A percentile compares a stretch with the other conserved stretches of the same genome.
phyloP scores from a whole-genome alignment of 2,888 invertebrate species.

The Ethmia dodecea region DNA sequence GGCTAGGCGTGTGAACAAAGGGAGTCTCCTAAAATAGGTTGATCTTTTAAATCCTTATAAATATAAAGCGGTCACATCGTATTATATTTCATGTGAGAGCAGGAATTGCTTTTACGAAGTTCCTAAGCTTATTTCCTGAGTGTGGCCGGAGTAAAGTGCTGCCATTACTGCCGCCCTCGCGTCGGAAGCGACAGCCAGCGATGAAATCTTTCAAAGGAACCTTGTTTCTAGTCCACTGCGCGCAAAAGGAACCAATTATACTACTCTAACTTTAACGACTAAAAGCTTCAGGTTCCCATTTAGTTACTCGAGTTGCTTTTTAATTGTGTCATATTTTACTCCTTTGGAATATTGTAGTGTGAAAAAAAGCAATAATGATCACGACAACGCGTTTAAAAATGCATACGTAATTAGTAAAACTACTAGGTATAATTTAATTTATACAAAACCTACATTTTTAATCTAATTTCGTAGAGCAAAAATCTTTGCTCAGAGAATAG shows the following conservation, averaged over 20 bases:
- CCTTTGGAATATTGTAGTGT: too few species aligned
- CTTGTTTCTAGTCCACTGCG: constrained; percentile 57
- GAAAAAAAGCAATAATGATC: too few species aligned
- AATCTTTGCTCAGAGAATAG: too few species aligned
- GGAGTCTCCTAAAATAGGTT: constrained; percentile 42
- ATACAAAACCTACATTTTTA: too few species aligned
- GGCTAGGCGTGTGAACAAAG: too few species aligned
- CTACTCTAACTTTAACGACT: constrained; percentile 8
- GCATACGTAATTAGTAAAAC: too few species aligned
- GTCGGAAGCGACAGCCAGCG: constrained; percentile 31
- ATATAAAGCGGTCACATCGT: constrained; percentile 68
- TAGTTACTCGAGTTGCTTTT: too few species aligned
- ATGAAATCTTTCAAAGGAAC: constrained; percentile 57
- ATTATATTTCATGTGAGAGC: constrained; percentile 72
- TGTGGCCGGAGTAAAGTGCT: constrained; percentile 70
- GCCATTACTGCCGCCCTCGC: constrained; percentile 53
- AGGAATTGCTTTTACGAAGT: constrained; percentile 75
- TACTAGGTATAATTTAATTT: too few species aligned
- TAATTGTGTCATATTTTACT: too few species aligned
- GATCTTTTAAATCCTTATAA: constrained; percentile 69
- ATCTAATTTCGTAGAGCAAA: too few species aligned
- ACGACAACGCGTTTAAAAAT: too few species aligned
- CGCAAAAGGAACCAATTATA: constrained; percentile 55
- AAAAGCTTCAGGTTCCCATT: too few species aligned
- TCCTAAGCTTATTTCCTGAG: constrained; percentile 76